phyloP scores from a whole-genome alignment of 2,797 vertebrate genomes.

The Periparus ater region DNA sequence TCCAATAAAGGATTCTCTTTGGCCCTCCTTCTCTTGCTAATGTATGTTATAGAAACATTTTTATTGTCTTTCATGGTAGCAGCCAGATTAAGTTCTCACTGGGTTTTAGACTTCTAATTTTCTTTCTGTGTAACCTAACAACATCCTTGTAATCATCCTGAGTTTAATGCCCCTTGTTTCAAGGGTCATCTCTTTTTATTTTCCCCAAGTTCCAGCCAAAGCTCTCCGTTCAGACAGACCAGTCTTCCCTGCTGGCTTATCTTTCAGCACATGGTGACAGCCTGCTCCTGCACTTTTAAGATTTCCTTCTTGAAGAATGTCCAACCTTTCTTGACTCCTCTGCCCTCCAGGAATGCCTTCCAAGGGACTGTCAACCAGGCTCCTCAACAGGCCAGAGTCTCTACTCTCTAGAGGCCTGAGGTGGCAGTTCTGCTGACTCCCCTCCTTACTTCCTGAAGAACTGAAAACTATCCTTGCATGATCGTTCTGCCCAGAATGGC shows the following conservation, averaged over 20 bases:
- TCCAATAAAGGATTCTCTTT: background rate
- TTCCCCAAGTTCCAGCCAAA: background rate
- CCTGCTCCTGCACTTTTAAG: background rate
- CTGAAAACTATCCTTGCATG: rapidly evolving
- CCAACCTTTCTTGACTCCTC: background rate
- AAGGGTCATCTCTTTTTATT: background rate
- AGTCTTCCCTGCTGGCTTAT: rapidly evolving
- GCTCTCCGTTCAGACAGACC: background rate
- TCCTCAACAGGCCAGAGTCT: background rate
- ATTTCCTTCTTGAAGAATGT: background rate
- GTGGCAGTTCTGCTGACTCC: background rate
- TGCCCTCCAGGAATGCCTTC: background rate
- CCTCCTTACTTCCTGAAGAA: background rate
- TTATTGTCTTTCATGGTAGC: background rate
- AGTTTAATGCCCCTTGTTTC: background rate
- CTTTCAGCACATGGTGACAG: background rate
- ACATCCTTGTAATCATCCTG: background rate
- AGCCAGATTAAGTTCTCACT: background rate
- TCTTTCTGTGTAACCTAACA: background rate
- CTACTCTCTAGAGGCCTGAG: background rate
- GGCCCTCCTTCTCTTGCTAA: background rate
- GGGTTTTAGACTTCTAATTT: background rate
- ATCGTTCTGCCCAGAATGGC: rapidly evolving
- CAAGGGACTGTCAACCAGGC: background rate
- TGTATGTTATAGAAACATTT: background rate